Percentiles rank a stretch among this genome's conserved stretches.
phyloP scores from a whole-genome alignment of 2,888 invertebrate genomes.

The Rhamnusium bicolor region DNA sequence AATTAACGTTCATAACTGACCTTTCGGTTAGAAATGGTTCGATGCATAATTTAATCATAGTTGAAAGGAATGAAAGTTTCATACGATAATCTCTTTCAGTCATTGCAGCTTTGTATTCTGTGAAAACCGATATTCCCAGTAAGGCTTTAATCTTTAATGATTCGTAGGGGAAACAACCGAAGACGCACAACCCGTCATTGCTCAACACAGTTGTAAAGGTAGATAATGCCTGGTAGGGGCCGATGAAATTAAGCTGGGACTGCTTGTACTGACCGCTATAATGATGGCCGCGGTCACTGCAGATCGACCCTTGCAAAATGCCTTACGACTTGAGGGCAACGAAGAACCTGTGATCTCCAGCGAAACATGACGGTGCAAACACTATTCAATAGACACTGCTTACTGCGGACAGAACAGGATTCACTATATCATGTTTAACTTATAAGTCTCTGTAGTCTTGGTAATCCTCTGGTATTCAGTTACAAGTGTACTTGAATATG shows the following conservation, averaged over 20 bases:
- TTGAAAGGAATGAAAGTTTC: background rate
- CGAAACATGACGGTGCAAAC: constrained; percentile 23
- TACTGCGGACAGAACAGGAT: constrained; percentile 14
- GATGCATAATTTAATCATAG: too few species aligned
- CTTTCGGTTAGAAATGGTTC: too few species aligned
- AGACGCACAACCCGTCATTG: constrained; percentile 28
- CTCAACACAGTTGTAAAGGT: constrained; percentile 33
- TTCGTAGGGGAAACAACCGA: constrained; percentile 31
- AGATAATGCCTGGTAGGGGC: constrained; percentile 38
- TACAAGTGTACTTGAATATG: constrained; percentile 40
- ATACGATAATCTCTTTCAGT: background rate
- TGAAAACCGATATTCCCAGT: background rate
- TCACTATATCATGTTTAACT: constrained; percentile 51
- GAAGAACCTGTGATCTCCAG: constrained; percentile 6
- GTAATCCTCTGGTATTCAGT: constrained; percentile 43
- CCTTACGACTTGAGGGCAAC: constrained; percentile 34
- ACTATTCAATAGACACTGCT: constrained; percentile 11
- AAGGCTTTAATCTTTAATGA: constrained; percentile 17
- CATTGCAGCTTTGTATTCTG: background rate
- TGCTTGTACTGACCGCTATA: constrained; percentile 48
- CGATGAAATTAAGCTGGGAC: constrained; percentile 52
- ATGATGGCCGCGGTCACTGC: constrained; percentile 51
- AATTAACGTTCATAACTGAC: too few species aligned
- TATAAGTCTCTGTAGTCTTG: constrained; percentile 46
- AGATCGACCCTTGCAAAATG: constrained; percentile 44